Evolutionary conservation across 2,888 invertebrate genomes (phyloP).

Genomic region (Tuta absoluta): DNA sequence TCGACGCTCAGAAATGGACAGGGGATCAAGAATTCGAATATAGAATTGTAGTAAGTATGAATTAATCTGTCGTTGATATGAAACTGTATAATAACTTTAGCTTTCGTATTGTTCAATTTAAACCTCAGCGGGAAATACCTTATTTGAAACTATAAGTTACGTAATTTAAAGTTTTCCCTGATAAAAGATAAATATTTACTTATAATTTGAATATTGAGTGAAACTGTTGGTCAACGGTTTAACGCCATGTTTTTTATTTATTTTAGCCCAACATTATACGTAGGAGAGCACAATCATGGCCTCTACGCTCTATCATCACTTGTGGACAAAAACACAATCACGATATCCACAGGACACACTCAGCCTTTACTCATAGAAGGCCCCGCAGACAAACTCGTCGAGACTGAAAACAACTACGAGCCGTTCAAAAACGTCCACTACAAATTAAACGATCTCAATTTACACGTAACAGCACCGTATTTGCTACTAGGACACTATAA

Average conservation of each 20-base stretch:
- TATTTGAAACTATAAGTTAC: too few species aligned
- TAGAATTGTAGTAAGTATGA: constrained; percentile 82
- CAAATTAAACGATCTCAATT: constrained; percentile 66
- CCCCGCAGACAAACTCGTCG: constrained; percentile 68
- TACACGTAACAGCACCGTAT: constrained; percentile 71
- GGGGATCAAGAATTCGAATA: constrained; percentile 81
- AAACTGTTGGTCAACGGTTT: not conserved
- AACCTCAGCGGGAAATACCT: too few species aligned
- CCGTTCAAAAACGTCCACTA: constrained; percentile 76
- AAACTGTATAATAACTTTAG: not conserved
- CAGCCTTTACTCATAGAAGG: constrained; percentile 88
- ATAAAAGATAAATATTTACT: too few species aligned
- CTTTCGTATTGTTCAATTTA: not conserved
- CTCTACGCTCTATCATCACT: constrained; percentile 95
- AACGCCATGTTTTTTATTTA: constrained; percentile 44
- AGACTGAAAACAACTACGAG: constrained; percentile 65
- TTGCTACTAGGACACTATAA: constrained; percentile 86
- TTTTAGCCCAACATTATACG: constrained; percentile 92
- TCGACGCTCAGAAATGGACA: constrained; percentile 77
- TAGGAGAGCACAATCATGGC: constrained; percentile 92
- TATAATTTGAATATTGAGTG: too few species aligned
- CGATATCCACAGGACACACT: constrained; percentile 87
- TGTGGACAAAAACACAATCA: constrained; percentile 94
- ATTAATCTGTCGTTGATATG: not conserved
- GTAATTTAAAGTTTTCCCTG: too few species aligned